Base-by-base conservation (phyloP, 2,113 vertebrate species). In the Pangasianodon hypophthalmus region DNA sequence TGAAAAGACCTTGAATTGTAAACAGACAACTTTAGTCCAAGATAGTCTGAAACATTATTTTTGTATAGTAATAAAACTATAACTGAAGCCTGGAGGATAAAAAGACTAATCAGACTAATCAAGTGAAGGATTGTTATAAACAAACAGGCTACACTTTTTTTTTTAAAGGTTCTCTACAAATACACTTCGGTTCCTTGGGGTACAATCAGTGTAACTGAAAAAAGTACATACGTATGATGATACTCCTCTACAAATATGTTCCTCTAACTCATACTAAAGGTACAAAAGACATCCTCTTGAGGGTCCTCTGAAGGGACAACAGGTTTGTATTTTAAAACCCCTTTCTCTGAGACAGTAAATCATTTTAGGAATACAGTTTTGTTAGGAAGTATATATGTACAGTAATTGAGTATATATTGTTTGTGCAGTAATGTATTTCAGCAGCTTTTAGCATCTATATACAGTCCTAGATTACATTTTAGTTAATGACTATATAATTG, bases 1-100 rank as follows among this genome's bases (percentile, higher is more conserved):
- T 64, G 4, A 37, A 52, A 60, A 29, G 46, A 26, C 56, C 67
- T 88, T 88, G 79, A 46, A 82, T 54, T 82, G 79, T 82, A 54
- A 52, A 82, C 79, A 54, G 18, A 32, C 50, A 54, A 52, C 79
- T 54, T 54, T 54, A 82, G 6, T 26, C 48, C 6, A 41, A 14
- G 19, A 87, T 41, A 26, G 69, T 56, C 32, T 71, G 29, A 13
- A 71, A 14, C 48, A 50, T 69, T 67, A n/a, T n/a, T 64, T 69
- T 69, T 50, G 16, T 48, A 10, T 54, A 41, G 32, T 58, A 83
- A 83, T 83, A 21, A 83, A 58, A 83, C 54, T 83, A 41, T 58
- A 82, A 54, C 32, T 83, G 54, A 83, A 54, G 79, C 54, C 54
- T 41, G 19, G 54, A 58, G n/a, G 54, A 83, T 56, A 82, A 54